These are phyloP conservation scores for Temnothorax ravouxi DNA, from an alignment of 2,888 invertebrate species.

Conservation along the genomic window DNA sequence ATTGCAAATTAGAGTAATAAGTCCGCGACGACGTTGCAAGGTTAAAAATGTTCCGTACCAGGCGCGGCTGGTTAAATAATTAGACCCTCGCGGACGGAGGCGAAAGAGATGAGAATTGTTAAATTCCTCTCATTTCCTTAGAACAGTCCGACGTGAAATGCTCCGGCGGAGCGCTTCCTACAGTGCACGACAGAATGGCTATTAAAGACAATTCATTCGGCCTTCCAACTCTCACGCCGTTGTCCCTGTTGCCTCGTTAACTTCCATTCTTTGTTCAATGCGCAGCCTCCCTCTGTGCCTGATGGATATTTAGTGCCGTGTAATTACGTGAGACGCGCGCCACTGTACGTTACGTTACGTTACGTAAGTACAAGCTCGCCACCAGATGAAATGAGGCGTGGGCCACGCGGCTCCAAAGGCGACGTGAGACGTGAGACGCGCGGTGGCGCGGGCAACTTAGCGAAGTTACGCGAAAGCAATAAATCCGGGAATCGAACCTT, in stretches of 20 bases:
- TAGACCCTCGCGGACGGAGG: background rate
- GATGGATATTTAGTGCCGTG: conserved; percentile 32
- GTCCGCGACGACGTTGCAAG: background rate
- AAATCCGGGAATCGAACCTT: conserved; percentile 8
- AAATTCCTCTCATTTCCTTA: conserved; percentile 40
- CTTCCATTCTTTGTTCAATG: conserved; percentile 41
- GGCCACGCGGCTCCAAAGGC: background rate
- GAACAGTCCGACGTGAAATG: conserved; percentile 33
- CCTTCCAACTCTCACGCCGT: conserved; percentile 20
- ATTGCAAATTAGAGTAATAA: conserved; percentile 7
- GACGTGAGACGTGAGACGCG: background rate
- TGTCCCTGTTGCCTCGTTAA: conserved; percentile 36
- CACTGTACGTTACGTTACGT: background rate
- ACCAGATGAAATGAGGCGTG: conserved; percentile 10
- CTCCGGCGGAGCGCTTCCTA: background rate
- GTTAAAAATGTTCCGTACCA: conserved; percentile 2
- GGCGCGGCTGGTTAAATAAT: background rate
- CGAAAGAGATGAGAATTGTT: background rate
- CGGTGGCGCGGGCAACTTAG: background rate
- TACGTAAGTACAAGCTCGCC: conserved; percentile 13
- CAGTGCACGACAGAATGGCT: conserved; percentile 28
- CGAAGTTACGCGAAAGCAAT: conserved; percentile 1
- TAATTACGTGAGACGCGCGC: conserved; percentile 35
- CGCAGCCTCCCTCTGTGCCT: conserved; percentile 15
- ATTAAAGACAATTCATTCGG: conserved; percentile 50